These are phyloP conservation scores for Argyresthia albistria DNA, from an alignment of 2,888 invertebrate species.

Conservation along the genomic window DNA sequence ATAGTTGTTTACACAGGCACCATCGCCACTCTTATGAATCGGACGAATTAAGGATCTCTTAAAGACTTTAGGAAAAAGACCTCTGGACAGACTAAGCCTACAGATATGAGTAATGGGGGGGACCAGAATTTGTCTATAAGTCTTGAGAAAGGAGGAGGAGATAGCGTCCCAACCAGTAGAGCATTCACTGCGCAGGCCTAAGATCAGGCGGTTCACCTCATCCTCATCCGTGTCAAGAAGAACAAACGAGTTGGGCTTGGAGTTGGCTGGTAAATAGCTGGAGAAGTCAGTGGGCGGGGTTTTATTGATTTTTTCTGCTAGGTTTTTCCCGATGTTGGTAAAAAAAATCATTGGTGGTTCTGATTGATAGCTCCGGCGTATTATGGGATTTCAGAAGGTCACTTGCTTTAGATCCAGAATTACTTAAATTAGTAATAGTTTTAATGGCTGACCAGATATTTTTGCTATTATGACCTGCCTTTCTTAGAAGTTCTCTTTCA, in stretches of 20 bases:
- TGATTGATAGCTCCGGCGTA: not conserved
- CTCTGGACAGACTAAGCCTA: not conserved
- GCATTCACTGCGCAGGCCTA: not conserved
- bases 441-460: not conserved
- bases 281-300: not conserved
- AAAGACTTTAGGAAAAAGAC: not conserved
- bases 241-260: too few relatives aligned
- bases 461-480: not conserved
- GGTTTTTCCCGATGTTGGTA: not conserved
- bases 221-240: not conserved
- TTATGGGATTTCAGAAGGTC: not conserved
- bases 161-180: not conserved
- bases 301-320: not conserved
- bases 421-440: not conserved
- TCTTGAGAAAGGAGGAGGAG: not conserved
- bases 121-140: not conserved
- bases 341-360: not conserved
- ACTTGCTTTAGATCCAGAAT: not conserved
- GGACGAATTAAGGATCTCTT: not conserved
- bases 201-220: not conserved
- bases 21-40: not conserved
- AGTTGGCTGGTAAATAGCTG: not conserved
- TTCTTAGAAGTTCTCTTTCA: not conserved
- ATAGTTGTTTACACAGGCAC: not conserved
- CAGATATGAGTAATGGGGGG: not conserved